Evolutionary conservation across 2,888 invertebrate species (phyloP).

Genomic region (Agrilus mali): DNA sequence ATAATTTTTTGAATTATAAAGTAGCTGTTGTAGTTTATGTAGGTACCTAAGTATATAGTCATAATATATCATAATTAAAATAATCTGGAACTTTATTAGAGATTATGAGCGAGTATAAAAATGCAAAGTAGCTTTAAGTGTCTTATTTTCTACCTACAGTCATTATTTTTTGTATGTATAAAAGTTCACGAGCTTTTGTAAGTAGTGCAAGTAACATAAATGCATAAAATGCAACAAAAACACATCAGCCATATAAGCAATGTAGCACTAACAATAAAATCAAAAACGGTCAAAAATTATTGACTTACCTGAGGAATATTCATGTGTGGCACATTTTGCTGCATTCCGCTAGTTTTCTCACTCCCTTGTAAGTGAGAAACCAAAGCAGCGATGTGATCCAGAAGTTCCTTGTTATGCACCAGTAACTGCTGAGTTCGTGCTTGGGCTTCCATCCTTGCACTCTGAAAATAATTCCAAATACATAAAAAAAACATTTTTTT

Average conservation of each 20-base stretch:
- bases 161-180: no score
- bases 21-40: no score
- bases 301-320: conserved; percentile 56
- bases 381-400: conserved; percentile 87
- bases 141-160: no score
- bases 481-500: no score
- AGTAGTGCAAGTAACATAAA: conserved; percentile 3
- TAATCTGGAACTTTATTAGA: no score
- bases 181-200: no score
- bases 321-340: conserved; percentile 41
- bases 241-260: conserved; percentile 7
- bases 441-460: conserved; percentile 39
- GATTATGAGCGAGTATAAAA: no score
- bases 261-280: neutral
- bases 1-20: no score
- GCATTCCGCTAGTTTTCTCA: conserved; percentile 48
- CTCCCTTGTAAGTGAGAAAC: conserved; percentile 81
- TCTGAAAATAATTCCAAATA: conserved; percentile 17
- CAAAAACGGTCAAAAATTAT: no score
- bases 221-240: conserved; percentile 4
- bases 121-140: no score
- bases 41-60: no score
- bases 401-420: conserved; percentile 85
- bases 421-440: conserved; percentile 87
- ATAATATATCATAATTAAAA: no score